Evolutionary conservation across 2,888 invertebrate species (phyloP).

Genomic region (Drosophila paucipuncta): DNA sequence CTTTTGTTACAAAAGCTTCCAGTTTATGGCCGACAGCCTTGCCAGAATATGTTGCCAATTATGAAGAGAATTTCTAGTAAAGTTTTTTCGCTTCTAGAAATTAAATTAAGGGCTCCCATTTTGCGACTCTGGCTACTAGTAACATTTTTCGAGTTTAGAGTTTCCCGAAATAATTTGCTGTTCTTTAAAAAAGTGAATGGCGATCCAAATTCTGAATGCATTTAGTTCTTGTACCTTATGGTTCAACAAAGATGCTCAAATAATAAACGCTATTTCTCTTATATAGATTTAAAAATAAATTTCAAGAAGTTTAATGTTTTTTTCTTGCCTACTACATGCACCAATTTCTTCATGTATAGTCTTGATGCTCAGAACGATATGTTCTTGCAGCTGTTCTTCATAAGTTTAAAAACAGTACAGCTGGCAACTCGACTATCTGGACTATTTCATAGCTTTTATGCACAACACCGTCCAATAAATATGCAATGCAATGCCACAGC

Average conservation of each 20-base stretch:
- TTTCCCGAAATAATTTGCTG: not conserved
- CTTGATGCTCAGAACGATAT: not conserved
- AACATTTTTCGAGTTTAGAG: not conserved
- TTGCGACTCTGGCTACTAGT: not conserved
- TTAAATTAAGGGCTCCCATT: not conserved
- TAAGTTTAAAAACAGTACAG: not conserved
- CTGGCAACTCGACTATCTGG: not conserved
- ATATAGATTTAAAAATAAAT: not conserved
- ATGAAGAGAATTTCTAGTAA: not conserved
- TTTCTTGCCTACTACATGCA: not conserved
- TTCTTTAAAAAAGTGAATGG: not conserved
- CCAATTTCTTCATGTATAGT: not conserved
- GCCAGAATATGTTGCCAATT: not conserved
- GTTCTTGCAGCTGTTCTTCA: not conserved
- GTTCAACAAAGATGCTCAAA: not conserved
- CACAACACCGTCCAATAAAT: constrained; percentile 17
- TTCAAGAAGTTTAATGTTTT: not conserved
- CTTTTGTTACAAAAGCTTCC: constrained; percentile 4
- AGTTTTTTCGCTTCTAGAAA: not conserved
- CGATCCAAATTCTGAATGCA: not conserved
- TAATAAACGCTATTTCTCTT: not conserved
- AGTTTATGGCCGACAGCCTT: not conserved
- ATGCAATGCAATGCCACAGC: not conserved
- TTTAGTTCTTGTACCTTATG: not conserved
- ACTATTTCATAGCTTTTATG: not conserved